A percentile compares a stretch with the other conserved stretches of the same genome.
These are phyloP conservation scores for Cheilosia vulpina DNA, from an alignment of 2,888 invertebrate genomes.

Conservation along the genomic window DNA sequence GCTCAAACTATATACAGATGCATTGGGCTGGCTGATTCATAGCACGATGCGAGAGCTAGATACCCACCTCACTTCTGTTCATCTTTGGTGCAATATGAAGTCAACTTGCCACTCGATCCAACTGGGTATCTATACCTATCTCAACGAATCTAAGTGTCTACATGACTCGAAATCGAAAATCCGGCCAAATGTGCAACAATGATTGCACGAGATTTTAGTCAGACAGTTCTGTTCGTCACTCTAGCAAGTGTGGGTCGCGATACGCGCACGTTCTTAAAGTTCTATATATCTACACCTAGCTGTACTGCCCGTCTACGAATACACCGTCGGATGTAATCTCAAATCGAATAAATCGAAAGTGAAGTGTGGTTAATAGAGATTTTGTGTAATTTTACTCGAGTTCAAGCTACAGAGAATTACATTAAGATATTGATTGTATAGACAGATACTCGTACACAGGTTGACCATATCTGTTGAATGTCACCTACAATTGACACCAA, in stretches of 20 bases:
- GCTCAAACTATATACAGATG: slow-evolving; percentile 51
- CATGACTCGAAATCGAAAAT: slow-evolving; percentile 14
- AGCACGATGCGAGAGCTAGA: slow-evolving; percentile 18
- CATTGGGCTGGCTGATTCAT: slow-evolving; percentile 48
- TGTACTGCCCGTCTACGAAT: slow-evolving; percentile 16
- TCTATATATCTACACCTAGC: background rate
- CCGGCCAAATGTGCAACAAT: slow-evolving; percentile 32
- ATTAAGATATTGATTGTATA: slow-evolving; percentile 46
- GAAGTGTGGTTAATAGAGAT: slow-evolving; percentile 55
- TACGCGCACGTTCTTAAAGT: slow-evolving; percentile 45
- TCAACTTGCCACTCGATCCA: slow-evolving; percentile 18
- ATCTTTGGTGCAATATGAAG: slow-evolving; percentile 53
- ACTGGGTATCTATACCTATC: slow-evolving; percentile 35
- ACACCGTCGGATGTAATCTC: slow-evolving; percentile 34
- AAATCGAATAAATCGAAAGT: slow-evolving; percentile 53
- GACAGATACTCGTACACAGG: slow-evolving; percentile 27
- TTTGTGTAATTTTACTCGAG: slow-evolving; percentile 21
- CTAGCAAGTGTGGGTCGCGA: slow-evolving; percentile 70
- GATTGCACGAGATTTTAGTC: slow-evolving; percentile 43
- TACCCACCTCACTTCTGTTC: slow-evolving; percentile 42
- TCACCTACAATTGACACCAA: slow-evolving; percentile 60
- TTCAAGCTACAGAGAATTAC: slow-evolving; percentile 7
- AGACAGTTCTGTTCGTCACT: slow-evolving; percentile 67
- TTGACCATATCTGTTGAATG: slow-evolving; percentile 60
- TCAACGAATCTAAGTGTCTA: slow-evolving; percentile 19